Conservation (phyloP, 2,113 vertebrate genomes). For the Phasianus colchicus region DNA sequence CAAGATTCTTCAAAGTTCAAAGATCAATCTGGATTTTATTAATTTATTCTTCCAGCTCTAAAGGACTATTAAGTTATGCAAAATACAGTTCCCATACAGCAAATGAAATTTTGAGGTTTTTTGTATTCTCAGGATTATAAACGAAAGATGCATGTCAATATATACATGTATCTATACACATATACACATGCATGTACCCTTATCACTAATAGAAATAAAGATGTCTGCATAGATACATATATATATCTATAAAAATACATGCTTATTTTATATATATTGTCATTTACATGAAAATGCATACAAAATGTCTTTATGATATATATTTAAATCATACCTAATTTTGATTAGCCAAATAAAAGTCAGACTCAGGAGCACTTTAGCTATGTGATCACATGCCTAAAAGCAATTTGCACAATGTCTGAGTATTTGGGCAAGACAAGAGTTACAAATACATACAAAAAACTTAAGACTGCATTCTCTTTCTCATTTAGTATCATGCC, state of each 20-base stretch:
- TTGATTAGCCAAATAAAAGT: not conserved
- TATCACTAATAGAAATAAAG: not conserved
- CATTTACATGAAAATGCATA: too few relatives aligned
- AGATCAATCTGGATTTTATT: not conserved
- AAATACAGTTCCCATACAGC: not conserved
- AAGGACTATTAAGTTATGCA: not conserved
- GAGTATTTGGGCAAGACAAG: not conserved
- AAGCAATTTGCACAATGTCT: not conserved
- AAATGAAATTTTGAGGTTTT: not conserved
- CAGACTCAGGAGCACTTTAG: not conserved
- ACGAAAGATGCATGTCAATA: not conserved
- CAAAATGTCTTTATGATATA: too few relatives aligned
- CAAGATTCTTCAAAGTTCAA: not conserved
- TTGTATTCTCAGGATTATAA: not conserved
- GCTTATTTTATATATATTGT: too few relatives aligned
- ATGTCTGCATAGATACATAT: not conserved
- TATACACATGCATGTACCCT: not conserved
- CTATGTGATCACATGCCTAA: not conserved
- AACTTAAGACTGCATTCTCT: not conserved
- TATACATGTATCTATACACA: not conserved
- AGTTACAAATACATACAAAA: not conserved
- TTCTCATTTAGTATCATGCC: not conserved
- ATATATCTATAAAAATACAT: not conserved
- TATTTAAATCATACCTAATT: not conserved
- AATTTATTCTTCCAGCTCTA: not conserved